Conservation (phyloP, 2,797 vertebrate species). For the Buphagus erythrorhynchus region DNA sequence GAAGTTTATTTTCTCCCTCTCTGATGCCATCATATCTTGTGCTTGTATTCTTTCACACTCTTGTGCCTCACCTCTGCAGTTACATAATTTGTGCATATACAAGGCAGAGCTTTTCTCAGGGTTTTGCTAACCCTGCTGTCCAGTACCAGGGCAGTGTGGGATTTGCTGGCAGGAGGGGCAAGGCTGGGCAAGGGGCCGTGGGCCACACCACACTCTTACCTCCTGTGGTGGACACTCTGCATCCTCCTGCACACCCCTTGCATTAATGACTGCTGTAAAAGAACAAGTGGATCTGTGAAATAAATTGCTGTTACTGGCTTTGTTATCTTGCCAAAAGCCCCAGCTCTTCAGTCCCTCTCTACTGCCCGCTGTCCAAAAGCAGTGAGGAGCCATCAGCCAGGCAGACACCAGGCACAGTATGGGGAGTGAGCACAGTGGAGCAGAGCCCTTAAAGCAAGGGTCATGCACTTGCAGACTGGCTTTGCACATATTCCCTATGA, state of each 20-base stretch:
- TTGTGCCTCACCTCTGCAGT: not conserved
- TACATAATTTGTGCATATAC: not conserved
- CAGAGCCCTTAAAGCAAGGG: not conserved
- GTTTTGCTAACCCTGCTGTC: not conserved
- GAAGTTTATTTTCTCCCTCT: not conserved
- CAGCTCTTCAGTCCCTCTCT: not conserved
- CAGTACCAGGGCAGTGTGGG: not conserved
- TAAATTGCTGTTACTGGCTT: not conserved
- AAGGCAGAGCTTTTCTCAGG: not conserved
- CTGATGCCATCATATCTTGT: not conserved
- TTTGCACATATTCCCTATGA: not conserved
- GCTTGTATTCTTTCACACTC: not conserved
- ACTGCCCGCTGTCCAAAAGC: fast-evolving
- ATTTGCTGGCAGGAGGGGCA: not conserved
- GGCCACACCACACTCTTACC: not conserved
- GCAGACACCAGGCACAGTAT: not conserved
- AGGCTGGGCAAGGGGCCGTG: not conserved
- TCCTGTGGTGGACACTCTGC: not conserved
- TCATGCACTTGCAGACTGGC: not conserved
- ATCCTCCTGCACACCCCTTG: not conserved
- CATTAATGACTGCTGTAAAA: not conserved
- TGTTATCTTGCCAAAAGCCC: not conserved
- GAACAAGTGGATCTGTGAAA: not conserved
- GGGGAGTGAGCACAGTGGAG: not conserved
- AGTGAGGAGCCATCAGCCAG: not conserved